These are phyloP conservation scores for Lampropteryx suffumata DNA, from an alignment of 2,888 invertebrate genomes.

Conservation along the genomic window DNA sequence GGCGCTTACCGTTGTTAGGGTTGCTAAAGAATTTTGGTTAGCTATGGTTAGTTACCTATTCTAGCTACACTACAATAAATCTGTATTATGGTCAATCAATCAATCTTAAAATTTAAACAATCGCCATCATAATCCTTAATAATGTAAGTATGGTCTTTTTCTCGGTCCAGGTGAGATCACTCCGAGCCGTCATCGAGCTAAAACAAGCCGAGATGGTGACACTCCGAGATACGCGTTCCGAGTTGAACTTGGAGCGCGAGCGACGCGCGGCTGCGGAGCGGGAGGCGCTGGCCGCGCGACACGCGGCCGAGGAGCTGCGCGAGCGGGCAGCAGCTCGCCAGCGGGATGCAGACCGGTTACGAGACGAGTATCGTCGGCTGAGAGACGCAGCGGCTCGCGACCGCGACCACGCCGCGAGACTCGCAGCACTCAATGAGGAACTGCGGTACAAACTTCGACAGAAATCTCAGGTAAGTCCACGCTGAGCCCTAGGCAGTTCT, in stretches of 20 bases:
- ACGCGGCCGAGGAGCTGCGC: conserved; percentile 93
- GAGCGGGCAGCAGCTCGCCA: conserved; percentile 89
- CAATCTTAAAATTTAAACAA: too few species aligned
- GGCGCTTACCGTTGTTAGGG: too few species aligned
- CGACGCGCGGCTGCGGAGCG: conserved; percentile 88
- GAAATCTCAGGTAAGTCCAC: conserved; percentile 87
- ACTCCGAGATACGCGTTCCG: conserved; percentile 87
- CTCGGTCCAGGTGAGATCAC: conserved; percentile 79
- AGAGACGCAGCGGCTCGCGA: conserved; percentile 89
- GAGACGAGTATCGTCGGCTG: conserved; percentile 87
- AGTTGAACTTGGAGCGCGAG: conserved; percentile 88
- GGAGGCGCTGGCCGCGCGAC: conserved; percentile 89
- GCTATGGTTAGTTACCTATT: too few species aligned
- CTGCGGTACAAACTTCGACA: conserved; percentile 93
- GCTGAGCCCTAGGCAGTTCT: too few species aligned
- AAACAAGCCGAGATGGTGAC: conserved; percentile 93
- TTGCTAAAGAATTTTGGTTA: too few species aligned
- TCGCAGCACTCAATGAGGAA: conserved; percentile 93
- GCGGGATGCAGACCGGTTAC: conserved; percentile 85
- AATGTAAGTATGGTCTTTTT: too few species aligned
- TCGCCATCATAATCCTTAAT: too few species aligned
- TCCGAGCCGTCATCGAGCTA: conserved; percentile 94
- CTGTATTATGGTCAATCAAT: too few species aligned
- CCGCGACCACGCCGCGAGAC: conserved; percentile 88
- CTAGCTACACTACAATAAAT: too few species aligned